These are phyloP conservation scores for Gallinago nigripennis DNA, from an alignment of 2,797 vertebrate species.

Conservation along the genomic window DNA sequence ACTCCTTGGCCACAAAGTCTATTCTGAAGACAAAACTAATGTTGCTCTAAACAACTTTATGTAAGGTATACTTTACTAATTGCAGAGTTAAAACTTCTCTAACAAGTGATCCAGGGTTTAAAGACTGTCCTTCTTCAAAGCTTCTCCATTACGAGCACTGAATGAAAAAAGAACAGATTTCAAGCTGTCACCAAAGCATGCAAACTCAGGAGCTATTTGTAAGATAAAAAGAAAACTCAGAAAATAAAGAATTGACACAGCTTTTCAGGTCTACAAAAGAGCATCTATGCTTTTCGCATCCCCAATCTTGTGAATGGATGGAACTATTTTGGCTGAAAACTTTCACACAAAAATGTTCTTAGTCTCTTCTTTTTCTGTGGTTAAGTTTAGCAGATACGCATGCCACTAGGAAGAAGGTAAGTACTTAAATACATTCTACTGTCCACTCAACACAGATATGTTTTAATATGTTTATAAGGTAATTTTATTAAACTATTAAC, in stretches of 20 bases:
- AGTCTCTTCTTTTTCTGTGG: background rate
- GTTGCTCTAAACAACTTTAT: background rate
- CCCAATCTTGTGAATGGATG: background rate
- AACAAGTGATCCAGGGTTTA: background rate
- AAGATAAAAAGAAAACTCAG: background rate
- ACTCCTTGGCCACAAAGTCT: background rate
- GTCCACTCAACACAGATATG: background rate
- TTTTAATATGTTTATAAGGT: background rate
- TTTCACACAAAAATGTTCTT: background rate
- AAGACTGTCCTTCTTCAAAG: background rate
- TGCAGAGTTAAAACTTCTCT: background rate
- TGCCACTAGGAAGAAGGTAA: background rate
- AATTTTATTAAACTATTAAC: background rate
- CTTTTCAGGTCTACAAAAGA: background rate
- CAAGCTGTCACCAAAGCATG: background rate
- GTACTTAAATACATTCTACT: background rate
- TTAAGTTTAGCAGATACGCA: background rate
- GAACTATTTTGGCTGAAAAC: background rate
- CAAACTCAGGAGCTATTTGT: background rate
- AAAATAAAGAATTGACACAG: background rate
- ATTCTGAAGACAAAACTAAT: background rate
- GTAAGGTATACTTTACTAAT: background rate
- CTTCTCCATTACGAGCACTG: background rate
- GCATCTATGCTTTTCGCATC: background rate
- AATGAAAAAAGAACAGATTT: background rate